Evolutionary conservation across 2,113 vertebrate genomes (phyloP).

Genomic region (Oryzias curvinotus): DNA sequence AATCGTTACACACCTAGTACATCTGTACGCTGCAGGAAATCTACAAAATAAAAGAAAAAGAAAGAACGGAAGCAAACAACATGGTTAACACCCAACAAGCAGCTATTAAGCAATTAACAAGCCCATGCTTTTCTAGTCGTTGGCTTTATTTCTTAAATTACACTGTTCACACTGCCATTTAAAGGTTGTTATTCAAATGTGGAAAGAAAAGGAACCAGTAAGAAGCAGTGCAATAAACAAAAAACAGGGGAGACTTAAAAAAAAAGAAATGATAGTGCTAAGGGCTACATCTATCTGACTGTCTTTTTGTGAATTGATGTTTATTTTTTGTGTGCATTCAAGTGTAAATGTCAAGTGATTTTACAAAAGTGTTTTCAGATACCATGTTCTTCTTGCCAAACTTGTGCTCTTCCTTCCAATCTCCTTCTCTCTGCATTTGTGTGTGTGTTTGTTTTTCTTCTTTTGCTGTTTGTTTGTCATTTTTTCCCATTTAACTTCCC

Average conservation of each 20-base stretch:
- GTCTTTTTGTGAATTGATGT: slow-evolving; percentile 22
- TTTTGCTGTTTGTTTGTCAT: slow-evolving; percentile 30
- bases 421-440: slow-evolving; percentile 65
- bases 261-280: slow-evolving; percentile 1
- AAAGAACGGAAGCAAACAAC: not conserved
- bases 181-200: slow-evolving; percentile 8
- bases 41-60: not conserved
- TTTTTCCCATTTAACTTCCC: slow-evolving; percentile 75
- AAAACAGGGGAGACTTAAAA: not conserved
- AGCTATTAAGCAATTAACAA: slow-evolving; percentile 57
- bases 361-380: slow-evolving; percentile 51
- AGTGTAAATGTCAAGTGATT: slow-evolving; percentile 26
- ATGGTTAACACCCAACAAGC: slow-evolving; percentile 30
- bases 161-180: slow-evolving; percentile 25
- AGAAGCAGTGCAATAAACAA: not conserved
- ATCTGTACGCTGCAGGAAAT: too few relatives aligned
- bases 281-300: slow-evolving; percentile 12
- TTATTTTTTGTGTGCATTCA: slow-evolving; percentile 24
- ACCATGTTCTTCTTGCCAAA: slow-evolving; percentile 66
- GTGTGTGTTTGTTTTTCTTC: slow-evolving; percentile 43
- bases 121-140: slow-evolving; percentile 25
- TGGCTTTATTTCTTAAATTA: slow-evolving; percentile 48
- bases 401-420: slow-evolving; percentile 71
- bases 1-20: too few relatives aligned
- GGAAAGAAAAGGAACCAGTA: not conserved